phyloP scores from a whole-genome alignment of 2,888 invertebrate genomes.

The Parnassius glacialis region DNA sequence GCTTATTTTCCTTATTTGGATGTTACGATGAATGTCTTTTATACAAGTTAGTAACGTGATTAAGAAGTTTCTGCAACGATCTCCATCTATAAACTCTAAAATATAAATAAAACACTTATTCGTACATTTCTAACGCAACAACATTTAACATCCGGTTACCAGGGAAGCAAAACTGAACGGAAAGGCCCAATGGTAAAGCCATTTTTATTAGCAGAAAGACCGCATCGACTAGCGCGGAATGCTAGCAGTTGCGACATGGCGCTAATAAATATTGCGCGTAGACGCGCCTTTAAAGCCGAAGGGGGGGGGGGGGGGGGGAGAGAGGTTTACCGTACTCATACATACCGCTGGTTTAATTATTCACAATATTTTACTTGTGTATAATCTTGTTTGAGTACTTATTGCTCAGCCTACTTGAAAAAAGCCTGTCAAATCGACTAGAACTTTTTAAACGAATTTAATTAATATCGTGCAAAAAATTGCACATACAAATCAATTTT shows the following conservation, averaged over 20 bases:
- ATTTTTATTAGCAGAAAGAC: neutral
- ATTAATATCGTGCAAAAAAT: neutral
- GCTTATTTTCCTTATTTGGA: no score
- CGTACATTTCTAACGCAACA: no score
- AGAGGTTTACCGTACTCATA: no score
- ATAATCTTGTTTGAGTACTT: neutral
- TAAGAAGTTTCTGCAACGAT: no score
- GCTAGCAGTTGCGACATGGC: conserved; percentile 1
- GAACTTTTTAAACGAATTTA: neutral
- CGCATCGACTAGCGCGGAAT: neutral
- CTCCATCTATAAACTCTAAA: no score
- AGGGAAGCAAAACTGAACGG: neutral
- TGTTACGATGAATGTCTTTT: no score
- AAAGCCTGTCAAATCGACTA: neutral
- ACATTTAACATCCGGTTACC: neutral
- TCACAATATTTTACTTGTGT: neutral
- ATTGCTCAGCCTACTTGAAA: neutral
- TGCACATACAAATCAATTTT: no score
- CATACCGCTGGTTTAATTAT: conserved; percentile 1
- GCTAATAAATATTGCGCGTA: conserved; percentile 6
- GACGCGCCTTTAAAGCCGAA: neutral
- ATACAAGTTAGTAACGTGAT: no score
- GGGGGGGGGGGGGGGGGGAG: neutral
- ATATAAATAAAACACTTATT: no score
- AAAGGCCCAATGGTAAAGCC: neutral